phyloP scores from a whole-genome alignment of 2,113 vertebrate genomes.

The Anarhynchus alexandrinus region DNA sequence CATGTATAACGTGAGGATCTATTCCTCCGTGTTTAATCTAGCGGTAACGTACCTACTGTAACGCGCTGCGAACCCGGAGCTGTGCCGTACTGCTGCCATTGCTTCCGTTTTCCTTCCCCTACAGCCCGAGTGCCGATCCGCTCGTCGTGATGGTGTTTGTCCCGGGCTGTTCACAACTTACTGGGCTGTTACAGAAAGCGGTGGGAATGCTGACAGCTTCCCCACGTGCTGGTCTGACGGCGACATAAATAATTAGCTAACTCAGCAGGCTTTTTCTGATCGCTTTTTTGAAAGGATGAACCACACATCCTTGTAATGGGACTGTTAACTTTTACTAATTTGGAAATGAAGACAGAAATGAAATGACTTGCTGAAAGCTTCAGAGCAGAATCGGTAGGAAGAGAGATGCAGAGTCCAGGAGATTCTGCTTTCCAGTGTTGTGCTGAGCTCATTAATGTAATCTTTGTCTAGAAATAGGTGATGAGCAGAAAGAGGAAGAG shows the following conservation, averaged over 20 bases:
- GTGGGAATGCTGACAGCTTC: background rate
- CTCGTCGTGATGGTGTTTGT: background rate
- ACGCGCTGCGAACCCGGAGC: background rate
- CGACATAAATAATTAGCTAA: background rate
- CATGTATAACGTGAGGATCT: rapidly evolving
- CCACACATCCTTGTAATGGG: background rate
- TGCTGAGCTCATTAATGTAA: background rate
- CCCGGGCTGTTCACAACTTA: background rate
- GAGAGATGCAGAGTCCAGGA: background rate
- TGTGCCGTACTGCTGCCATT: rapidly evolving
- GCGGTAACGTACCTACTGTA: background rate
- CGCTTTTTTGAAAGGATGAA: background rate
- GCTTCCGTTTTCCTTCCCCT: rapidly evolving
- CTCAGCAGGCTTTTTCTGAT: background rate
- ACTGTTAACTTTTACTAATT: background rate
- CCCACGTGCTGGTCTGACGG: background rate
- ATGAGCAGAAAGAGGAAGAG: background rate
- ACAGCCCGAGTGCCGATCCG: background rate
- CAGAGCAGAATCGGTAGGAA: background rate
- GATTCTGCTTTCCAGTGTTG: background rate
- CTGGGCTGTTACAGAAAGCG: background rate
- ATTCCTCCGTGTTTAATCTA: background rate
- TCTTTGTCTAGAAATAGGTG: background rate
- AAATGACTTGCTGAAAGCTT: background rate
- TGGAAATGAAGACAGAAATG: background rate